Evolutionary conservation across 2,797 vertebrate genomes (phyloP), one percentile per base, ranked within the genome.

Genomic region (Staurois parvus): DNA sequence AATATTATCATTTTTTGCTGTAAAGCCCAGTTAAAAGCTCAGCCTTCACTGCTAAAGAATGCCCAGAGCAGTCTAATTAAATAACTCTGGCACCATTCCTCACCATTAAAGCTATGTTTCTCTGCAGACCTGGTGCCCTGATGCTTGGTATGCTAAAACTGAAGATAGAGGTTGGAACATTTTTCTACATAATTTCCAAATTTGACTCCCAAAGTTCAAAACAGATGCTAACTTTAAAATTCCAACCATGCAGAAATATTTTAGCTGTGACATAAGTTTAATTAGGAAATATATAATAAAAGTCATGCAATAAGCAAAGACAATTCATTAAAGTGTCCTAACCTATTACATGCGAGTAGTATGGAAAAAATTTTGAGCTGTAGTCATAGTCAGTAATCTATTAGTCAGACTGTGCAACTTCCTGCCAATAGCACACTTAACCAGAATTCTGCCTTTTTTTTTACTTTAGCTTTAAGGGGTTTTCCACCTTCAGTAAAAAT

Each of bases 31-130:
- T 83, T 30, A 78, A 62, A 76, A 72, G 40, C 74, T 32, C 29
- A 52, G 67, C 52, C 76, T 78, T 82, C 42, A 56, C 19, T 48
- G 75, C 32, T 4, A 78, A 76, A 69, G 84, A 86, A 86, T 86
- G 67, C 56, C 74, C 29, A 48, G 17, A 37, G 40, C 68, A 86
- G 79, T 82, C 85, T 40, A 72, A 83, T 86, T 76, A 83, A 86
- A 83, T 72, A 83, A 32, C 74, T 42, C 72, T 78, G 79, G 85
- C 79, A 86, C 79, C 74, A 83, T 79, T 78, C 12, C 72, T 72
- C 67, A 45, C 67, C 62, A 77, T 78, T 82, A 82, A 82, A 77
- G 80, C 66, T 8, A 45, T 76, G 52, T 64, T 86, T 77, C 72
- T 30, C 17, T 45, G 72, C 81, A 34, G 42, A 21, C 5, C 8